These are phyloP conservation scores for Nyctibius bracteatus DNA, from an alignment of 2,113 vertebrate genomes.

Conservation along the genomic window DNA sequence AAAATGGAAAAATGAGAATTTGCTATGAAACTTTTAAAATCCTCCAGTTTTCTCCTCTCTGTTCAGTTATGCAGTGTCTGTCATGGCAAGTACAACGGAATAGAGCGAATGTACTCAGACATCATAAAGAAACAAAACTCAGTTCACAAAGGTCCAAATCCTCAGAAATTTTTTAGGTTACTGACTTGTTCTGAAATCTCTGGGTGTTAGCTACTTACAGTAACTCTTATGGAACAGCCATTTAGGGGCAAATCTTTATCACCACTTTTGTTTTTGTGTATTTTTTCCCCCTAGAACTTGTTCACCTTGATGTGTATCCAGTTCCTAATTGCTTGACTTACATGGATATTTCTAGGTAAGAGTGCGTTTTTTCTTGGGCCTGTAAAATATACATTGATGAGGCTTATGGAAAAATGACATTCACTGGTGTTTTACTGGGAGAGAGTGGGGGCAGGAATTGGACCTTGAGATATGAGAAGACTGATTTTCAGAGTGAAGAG, in stretches of 20 bases:
- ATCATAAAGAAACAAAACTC: background rate
- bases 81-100: background rate
- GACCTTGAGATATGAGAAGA: background rate
- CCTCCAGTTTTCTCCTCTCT: background rate
- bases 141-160: background rate
- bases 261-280: background rate
- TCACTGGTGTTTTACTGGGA: background rate
- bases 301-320: conserved; percentile 87
- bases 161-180: background rate
- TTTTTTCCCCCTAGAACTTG: conserved; percentile 80
- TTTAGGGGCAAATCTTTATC: background rate
- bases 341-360: conserved; percentile 96
- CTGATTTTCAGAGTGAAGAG: background rate
- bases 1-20: background rate
- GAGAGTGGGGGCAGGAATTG: background rate
- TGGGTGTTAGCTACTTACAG: background rate
- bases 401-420: background rate
- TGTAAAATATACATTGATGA: background rate
- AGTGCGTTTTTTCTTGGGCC: background rate
- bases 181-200: background rate
- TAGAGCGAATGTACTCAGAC: background rate
- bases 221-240: background rate
- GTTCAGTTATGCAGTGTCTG: background rate
- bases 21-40: background rate
- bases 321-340: conserved; percentile 87